Evolutionary conservation across 2,888 invertebrate species (phyloP), one percentile per base, ranked within the genome.

Genomic region (Yponomeuta sedellus): DNA sequence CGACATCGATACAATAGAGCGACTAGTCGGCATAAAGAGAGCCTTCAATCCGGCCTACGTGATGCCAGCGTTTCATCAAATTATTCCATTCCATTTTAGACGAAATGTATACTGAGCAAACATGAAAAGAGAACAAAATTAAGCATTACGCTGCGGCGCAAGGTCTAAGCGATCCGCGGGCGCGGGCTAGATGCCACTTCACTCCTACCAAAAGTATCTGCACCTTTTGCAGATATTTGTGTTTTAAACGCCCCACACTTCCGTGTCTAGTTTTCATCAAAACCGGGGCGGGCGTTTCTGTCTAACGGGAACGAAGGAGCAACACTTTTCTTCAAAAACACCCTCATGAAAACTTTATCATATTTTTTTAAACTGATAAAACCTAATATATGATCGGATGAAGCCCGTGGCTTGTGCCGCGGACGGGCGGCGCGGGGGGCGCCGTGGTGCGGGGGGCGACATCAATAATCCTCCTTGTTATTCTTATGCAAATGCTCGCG

Each of bases 381-480:
- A 52, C 12, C 1, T 3, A 12, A 16, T 16, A 8, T 52, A 3
- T 52, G 2, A 16, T 52, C 16, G 34, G 34, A 8, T 52, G 3
- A 3, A 12, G 44, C 65, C 22, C 64, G 68, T 56, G 64, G 39
- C 65, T 64, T 59, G 61, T 10, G 22, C 16, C 68, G 56, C 58
- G 67, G 56, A 62, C 0, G 71, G 70, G 69, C 70, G 71, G 73
- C 67, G 69, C 66, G 70, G 67, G n/a, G 66, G 67, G 71, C 69
- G 70, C 68, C 39, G 72, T 62, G 66, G 67, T 69, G 67, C 72
- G 75, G 80, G 44, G 81, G 75, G 73, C 71, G 83, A 85, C 88
- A 87, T 89, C 89, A 89, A 88, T 88, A 88, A 89, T 88, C 88
- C 88, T 88, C 88, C 88, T 85, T 89, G 88, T 90, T 90, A 90